Conservation (phyloP, 2,113 vertebrate species). For the Anarhynchus alexandrinus region DNA sequence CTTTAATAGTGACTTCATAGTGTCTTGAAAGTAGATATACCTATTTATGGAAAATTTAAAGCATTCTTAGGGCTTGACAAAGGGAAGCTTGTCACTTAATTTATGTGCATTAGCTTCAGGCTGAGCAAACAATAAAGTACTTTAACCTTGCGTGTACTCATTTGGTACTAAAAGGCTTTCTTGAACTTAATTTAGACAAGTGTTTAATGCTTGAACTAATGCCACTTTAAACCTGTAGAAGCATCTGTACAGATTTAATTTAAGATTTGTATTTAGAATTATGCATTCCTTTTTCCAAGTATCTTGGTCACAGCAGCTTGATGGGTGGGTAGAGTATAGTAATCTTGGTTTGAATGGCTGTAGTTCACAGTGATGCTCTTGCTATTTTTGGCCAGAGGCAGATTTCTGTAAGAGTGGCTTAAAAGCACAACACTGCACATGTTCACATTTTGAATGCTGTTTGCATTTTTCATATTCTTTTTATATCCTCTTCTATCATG, state of each 20-base stretch:
- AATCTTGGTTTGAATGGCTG: constrained; percentile 41
- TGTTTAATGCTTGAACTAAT: background rate
- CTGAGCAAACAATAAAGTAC: constrained; percentile 9
- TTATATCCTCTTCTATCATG: constrained; percentile 28
- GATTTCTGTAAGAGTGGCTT: constrained; percentile 14
- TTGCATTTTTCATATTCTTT: constrained; percentile 47
- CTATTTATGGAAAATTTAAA: background rate
- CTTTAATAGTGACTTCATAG: background rate
- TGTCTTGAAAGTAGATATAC: background rate
- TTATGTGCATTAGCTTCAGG: background rate
- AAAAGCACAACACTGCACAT: constrained; percentile 2
- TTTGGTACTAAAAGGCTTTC: background rate
- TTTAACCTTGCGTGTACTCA: background rate
- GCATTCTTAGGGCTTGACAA: background rate
- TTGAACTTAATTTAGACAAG: background rate
- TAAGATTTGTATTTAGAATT: background rate
- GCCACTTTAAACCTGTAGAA: background rate
- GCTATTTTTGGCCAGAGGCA: constrained; percentile 24
- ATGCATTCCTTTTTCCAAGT: background rate
- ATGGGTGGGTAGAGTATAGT: background rate
- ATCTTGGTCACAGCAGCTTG: background rate
- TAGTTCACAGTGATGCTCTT: constrained; percentile 26
- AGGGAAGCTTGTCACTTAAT: background rate
- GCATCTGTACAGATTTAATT: background rate
- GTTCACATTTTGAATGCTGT: constrained; percentile 21